Evolutionary conservation across 2,888 invertebrate genomes (phyloP), one percentile per base, ranked within the genome.

Genomic region (Lithophane socia): DNA sequence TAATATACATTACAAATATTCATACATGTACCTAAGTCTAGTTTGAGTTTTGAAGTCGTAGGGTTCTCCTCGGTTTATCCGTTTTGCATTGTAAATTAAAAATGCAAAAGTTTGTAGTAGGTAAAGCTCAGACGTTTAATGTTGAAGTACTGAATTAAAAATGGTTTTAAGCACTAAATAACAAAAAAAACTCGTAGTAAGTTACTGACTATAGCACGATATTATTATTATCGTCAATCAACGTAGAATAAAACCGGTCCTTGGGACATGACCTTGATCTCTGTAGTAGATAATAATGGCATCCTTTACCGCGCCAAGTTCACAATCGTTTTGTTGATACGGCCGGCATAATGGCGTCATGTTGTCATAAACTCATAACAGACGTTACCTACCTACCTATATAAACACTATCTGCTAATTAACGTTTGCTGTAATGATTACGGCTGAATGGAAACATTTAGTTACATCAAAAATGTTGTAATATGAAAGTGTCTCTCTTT

Each of bases 281-380:
- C n/a, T 52, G 13, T 52, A n/a, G 16, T 9, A 37, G 4, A 18
- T 47, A 21, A 77, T 52, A 69, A 24, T 18, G n/a, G 29, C 24
- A 80, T 60, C n/a, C n/a, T 61, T 47, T 54, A 10, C 29, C 5
- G 52, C 21, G 21, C 21, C 8, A 52, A 18, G 52, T 52, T 52
- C 21, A 52, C 21, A 61, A 37, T 72, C 37, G 12, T 52, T 76
- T 66, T 16, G 12, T 47, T 61, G 21, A 37, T 61, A 18, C n/a
- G 7, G 37, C 37, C n/a, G 37, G n/a, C 37, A 16, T n/a, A 61
- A 18, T 61, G 9, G 7, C 37, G n/a, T 44, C 29, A 63, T 75
- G 52, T 37, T 77, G 44, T 54, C 24, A 56, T 37, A 37, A 37
- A 4, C 4, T 37, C 37, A 37, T 77, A 58, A 52, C 71, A 69